These are phyloP conservation scores for Muricea muricata DNA, from an alignment of 92 coral and sea anemone genomes.

Conservation along the genomic window DNA sequence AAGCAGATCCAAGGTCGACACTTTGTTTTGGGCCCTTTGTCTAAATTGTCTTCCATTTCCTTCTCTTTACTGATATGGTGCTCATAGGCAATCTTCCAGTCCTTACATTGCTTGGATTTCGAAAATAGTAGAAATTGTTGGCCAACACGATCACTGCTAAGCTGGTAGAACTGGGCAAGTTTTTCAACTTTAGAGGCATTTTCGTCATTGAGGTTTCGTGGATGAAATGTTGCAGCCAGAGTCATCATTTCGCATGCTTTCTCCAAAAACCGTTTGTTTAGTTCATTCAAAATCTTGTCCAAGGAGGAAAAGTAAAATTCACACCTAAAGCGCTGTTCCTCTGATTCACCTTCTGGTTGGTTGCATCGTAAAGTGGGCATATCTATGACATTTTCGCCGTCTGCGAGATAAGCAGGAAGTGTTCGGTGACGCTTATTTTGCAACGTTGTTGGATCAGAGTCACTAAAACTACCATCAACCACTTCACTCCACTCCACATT, in stretches of 20 bases:
- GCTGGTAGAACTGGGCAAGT: constrained; percentile 4
- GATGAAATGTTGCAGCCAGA: constrained; percentile 14
- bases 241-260: neutral
- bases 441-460: neutral
- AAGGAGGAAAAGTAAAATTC: neutral
- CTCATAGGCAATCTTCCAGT: neutral
- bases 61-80: neutral
- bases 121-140: constrained; percentile 7
- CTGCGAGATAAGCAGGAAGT: neutral
- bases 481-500: constrained; percentile 8
- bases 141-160: neutral
- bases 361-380: neutral
- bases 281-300: neutral
- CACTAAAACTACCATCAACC: neutral
- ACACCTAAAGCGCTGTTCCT: constrained; percentile 1
- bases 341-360: constrained; percentile 6
- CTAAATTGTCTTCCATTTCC: neutral
- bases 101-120: neutral
- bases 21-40: neutral
- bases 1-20: constrained; percentile 16
- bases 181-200: constrained; percentile 30
- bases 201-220: constrained; percentile 6
- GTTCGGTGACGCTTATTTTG: constrained; percentile 1
- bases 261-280: neutral
- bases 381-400: neutral